Base-by-base conservation (phyloP, 1,140 invertebrate species). In the Platyscapa corneri region DNA sequence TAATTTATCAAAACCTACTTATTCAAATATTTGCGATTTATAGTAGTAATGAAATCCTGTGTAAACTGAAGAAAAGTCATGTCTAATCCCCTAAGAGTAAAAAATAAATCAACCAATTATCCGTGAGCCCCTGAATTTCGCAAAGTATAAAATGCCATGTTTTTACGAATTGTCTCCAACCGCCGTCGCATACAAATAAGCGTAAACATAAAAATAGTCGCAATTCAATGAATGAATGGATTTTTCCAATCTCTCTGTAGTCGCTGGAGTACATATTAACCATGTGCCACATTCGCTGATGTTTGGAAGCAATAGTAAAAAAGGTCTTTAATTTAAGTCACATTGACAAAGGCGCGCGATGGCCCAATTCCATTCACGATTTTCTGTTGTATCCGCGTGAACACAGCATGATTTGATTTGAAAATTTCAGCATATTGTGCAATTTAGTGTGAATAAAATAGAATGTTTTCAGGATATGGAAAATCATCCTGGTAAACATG, bases 311-410 rank as follows among this genome's bases (percentile, higher is more conserved):
- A 30, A 82, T 46, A 30, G 32, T 82, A 74, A 74, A 82, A 75
- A 82, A 82, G 49, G 34, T n/a, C 67, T 82, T 74, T 74, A n/a
- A 74, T 74, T 74, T 34, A 34, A 70, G 49, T 75, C 34, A 39
- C 67, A 72, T 37, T 39, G 60, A 30, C 60, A 27, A 1, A n/a
- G 34, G 1, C 67, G 34, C 18, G 81, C 49, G 81, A 34, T 82
- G 81, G 49, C 81, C 81, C 81, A 82, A 82, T 82, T 75, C 49
- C 70, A 23, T 72, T 82, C 81, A 82, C 67, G 81, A 53, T 7
- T 8, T 67, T 60, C 46, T 27, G 16, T 74, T 53, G 76, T 81
- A 64, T 8, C 8, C 49, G 49, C 18, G 30, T n/a, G 49, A 34
- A 10, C 34, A n/a, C 67, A 12, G 0, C 46, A 34, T 18, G 1